Evolutionary conservation across 2,888 invertebrate species (phyloP), one percentile per base, ranked within the genome.

Genomic region (Yponomeuta plumbellus): DNA sequence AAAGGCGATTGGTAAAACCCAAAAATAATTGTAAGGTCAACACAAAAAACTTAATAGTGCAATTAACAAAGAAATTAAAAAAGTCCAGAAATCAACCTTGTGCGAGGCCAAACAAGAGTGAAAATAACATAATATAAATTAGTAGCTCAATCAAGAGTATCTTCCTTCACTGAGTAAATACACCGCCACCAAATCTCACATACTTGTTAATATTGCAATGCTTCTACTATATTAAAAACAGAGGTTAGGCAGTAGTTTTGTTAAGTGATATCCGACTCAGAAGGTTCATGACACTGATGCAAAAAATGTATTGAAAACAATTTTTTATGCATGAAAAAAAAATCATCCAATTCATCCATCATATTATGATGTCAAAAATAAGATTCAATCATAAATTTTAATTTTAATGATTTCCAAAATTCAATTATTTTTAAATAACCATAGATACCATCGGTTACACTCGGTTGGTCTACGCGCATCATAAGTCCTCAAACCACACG

Each of bases 31-130:
- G 44, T 52, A 52, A 1, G 17, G 17, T 6, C 34, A 34, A 34
- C 13, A 52, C 44, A 52, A 17, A 13, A 13, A 52, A 52, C 17
- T 52, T 17, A 1, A 13, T 17, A 52, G 44, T 52, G 44, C 17
- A 17, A 52, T 34, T 34, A 6, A 34, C 13, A 52, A 44, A 52
- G 17, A 52, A 17, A 17, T 17, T 52, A 13, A 2, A 52, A 17
- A 52, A 17, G 44, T 13, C 17, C 44, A 17, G 17, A 13, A 52
- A 52, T 52, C 52, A 66, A 62, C 62, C 66, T 63, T 66, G 66
- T 62, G 66, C 62, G 61, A 65, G 40, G 58, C 34, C 64, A 66
- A 44, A 61, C 61, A n/a, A 22, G 23, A 61, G 57, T 66, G 57
- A 13, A 39, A 13, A 52, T 52, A 17, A 39, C 57, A 58, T 65